Conservation (phyloP, 2,888 invertebrate genomes). For the Stenoptilia bipunctidactyla region DNA sequence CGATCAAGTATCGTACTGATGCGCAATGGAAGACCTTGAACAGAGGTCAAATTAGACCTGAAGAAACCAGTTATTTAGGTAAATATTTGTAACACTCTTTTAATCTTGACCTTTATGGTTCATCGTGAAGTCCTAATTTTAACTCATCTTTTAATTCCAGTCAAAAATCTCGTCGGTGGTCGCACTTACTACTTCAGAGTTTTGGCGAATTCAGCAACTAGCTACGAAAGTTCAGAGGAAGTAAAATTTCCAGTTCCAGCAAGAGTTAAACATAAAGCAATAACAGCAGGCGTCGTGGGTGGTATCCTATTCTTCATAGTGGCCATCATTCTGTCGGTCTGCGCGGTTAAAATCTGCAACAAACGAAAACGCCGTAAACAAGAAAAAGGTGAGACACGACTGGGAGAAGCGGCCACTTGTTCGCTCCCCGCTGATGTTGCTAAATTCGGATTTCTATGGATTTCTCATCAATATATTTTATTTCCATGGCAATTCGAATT, state of each 20-base stretch:
- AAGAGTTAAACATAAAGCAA: constrained; percentile 93
- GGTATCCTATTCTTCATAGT: constrained; percentile 98
- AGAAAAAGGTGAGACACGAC: constrained; percentile 88
- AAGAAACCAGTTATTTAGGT: constrained; percentile 91
- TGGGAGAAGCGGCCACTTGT: constrained; percentile 34
- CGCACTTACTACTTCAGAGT: constrained; percentile 94
- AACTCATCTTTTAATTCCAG: constrained; percentile 52
- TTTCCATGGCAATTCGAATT: background rate
- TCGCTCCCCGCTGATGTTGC: constrained; percentile 23
- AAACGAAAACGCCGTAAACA: constrained; percentile 96
- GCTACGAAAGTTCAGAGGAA: constrained; percentile 89
- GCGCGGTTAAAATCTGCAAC: constrained; percentile 98
- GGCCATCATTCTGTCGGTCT: constrained; percentile 95
- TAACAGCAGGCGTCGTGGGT: constrained; percentile 96
- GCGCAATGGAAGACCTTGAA: constrained; percentile 91
- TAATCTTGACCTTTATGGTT: too few relatives aligned
- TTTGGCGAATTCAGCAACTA: constrained; percentile 87
- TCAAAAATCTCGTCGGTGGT: constrained; percentile 92
- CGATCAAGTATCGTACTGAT: constrained; percentile 92
- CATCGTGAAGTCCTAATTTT: too few relatives aligned
- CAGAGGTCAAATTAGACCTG: constrained; percentile 88
- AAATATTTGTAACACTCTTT: too few relatives aligned
- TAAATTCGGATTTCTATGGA: too few relatives aligned
- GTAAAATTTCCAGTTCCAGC: constrained; percentile 91
- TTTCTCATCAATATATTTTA: background rate